Conservation (phyloP, 2,888 invertebrate genomes). For the Pristionchus exspectatus region DNA sequence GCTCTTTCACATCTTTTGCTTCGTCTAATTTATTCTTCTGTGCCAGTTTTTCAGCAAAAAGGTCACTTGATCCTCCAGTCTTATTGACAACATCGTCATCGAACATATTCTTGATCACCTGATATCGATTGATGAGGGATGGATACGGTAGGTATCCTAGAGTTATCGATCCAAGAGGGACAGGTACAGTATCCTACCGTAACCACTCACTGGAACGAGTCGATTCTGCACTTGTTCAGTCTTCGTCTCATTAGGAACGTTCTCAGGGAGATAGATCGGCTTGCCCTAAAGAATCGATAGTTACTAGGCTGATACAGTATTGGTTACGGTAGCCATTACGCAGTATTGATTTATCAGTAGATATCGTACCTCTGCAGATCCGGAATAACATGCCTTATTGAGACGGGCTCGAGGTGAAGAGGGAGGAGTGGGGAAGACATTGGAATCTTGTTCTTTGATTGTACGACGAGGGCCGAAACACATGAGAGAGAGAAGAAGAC, state of each 20-base stretch:
- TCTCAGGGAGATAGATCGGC: conserved; percentile 16
- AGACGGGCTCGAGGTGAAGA: background rate
- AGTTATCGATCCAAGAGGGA: background rate
- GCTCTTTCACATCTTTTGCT: background rate
- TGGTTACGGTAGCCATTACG: background rate
- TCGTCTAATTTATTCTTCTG: conserved; percentile 42
- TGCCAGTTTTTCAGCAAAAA: background rate
- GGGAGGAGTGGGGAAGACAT: background rate
- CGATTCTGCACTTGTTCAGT: conserved; percentile 49
- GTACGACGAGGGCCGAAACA: background rate
- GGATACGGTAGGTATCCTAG: background rate
- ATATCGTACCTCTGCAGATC: background rate
- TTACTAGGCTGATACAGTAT: background rate
- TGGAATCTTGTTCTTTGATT: background rate
- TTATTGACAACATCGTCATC: background rate
- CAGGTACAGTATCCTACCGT: background rate
- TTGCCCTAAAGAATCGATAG: background rate
- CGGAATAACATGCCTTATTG: background rate
- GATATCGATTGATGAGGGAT: background rate
- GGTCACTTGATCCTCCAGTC: conserved; percentile 40
- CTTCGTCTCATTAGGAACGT: conserved; percentile 17
- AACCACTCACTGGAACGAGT: background rate
- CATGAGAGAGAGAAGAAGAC: background rate
- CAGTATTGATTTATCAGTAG: background rate
- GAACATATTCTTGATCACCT: conserved; percentile 38